Base-by-base conservation (phyloP, 2,797 vertebrate genomes). In the Amazonetta brasiliensis region DNA sequence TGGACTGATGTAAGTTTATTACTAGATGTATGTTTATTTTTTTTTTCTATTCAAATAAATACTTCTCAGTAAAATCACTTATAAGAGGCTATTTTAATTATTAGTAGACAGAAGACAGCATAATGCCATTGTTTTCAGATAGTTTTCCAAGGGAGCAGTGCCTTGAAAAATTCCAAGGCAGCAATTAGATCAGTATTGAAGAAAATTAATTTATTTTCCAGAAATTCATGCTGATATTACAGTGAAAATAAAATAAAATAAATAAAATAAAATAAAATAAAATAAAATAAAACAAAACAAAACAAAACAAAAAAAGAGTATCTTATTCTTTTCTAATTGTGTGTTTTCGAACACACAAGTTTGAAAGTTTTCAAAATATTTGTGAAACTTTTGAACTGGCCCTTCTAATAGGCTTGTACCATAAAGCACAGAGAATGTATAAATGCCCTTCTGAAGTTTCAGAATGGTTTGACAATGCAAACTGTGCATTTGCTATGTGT, bases 111-210 rank as follows among this genome's bases (percentile, higher is more conserved):
- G 25, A 88, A 73, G 30, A 44, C 1, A 84, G 30, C 21, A n/a
- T 46, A 25, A 20, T 48, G 5, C 2, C 69, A 8, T 9, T 23
- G 0, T 0, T 19, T 55, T 77, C n/a, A 71, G 35, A 13, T 7
- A 19, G 1, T 5, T 55, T 79, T 72, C 56, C 26, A 63, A 72
- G 30, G 11, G 4, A 63, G 25, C 41, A 84, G 63, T 55, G 11
- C 23, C 12, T 75, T 59, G 4, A 43, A 43, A 43, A 43, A 64
- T 41, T 19, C 41, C 37, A 37, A 31, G 19, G 62, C 9, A 63
- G 21, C 10, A 56, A 16, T 75, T 62, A 50, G 37, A 46, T 55
- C 33, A 84, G 30, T 2, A 87, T 3, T 23, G 18, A 69, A 69
- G 19, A 76, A 79, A 69, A 80, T 44, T 52, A 37, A 31, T 33